A percentile compares a stretch with the other conserved stretches of the same genome.
Evolutionary conservation across 2,888 invertebrate species (phyloP).

Genomic region (Rhogogaster chlorosoma): DNA sequence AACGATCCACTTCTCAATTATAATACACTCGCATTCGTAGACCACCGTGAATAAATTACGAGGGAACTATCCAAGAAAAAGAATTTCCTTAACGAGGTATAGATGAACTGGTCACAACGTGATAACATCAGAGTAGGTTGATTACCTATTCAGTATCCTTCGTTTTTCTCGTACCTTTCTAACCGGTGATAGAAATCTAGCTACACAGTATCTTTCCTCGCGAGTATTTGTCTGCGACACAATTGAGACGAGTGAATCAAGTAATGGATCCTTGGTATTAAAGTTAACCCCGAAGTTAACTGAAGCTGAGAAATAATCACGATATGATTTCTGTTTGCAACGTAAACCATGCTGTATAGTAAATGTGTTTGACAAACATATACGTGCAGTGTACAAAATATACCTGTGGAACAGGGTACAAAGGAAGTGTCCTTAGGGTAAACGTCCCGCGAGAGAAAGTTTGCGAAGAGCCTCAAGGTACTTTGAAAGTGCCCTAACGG

Average conservation of each 20-base stretch:
- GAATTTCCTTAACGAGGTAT: background rate
- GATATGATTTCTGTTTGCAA: background rate
- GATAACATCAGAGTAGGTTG: background rate
- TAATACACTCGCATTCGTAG: background rate
- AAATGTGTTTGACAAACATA: background rate
- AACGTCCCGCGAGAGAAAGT: conserved; percentile 31
- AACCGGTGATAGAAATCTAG: background rate
- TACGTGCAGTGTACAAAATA: background rate
- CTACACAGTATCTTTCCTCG: no score
- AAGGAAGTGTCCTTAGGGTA: conserved; percentile 42
- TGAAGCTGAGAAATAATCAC: background rate
- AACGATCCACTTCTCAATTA: background rate
- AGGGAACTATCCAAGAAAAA: background rate
- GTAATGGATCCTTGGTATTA: background rate
- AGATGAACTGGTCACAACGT: background rate
- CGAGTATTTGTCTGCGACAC: background rate
- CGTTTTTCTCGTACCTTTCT: background rate
- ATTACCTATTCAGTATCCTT: background rate
- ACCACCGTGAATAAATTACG: background rate
- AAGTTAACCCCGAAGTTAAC: background rate
- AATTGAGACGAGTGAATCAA: background rate
- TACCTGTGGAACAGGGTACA: background rate
- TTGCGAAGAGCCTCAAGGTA: conserved; percentile 38
- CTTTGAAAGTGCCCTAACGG: conserved; percentile 16
- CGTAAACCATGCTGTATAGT: background rate